Base-by-base conservation (phyloP, 2,113 vertebrate genomes). In the Scalopus aquaticus region DNA sequence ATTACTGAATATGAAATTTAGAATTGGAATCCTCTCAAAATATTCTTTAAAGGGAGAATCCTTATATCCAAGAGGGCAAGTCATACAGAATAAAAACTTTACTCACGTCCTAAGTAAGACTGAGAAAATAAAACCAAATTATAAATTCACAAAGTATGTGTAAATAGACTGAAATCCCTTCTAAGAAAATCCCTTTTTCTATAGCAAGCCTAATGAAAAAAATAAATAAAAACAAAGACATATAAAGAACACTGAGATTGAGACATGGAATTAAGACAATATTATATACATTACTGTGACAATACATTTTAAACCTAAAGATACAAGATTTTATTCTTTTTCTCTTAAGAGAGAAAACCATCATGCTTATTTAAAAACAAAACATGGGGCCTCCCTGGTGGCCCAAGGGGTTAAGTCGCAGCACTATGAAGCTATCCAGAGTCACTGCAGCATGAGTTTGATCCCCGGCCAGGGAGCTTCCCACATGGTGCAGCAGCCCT, bases 101-200 rank as follows among this genome's bases (percentile, higher is more conserved):
- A 84, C 51, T 30, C 9, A 56, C 67, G 17, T 42, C 39, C 88
- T 9, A 77, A 82, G 60, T 86, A 85, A 91, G 42, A 62, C 0
- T n/a, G 12, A 74, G 9, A 91, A 19, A 79, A 67, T 78, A 82
- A 86, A 90, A 87, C 19, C 13, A 80, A 93, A 89, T 86, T 90
- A 78, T 76, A 49, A 80, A 56, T 70, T 82, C 73, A 24, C n/a
- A 89, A 0, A 87, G 0, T 82, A 88, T 82, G 3, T 83, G 3
- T 56, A 5, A 95, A 83, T 54, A 12, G 15, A 32, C 2, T 54
- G 22, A 69, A 79, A 76, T 69, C 67, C 22, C n/a, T 74, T 70
- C 56, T 85, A 73, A 39, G 69, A n/a, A n/a, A n/a, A n/a, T n/a
- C n/a, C n/a, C n/a, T n/a, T n/a, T 70, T 37, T 6, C 37, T 22